phyloP scores from a whole-genome alignment of 2,888 invertebrate genomes.

The Thymelicus lineola region DNA sequence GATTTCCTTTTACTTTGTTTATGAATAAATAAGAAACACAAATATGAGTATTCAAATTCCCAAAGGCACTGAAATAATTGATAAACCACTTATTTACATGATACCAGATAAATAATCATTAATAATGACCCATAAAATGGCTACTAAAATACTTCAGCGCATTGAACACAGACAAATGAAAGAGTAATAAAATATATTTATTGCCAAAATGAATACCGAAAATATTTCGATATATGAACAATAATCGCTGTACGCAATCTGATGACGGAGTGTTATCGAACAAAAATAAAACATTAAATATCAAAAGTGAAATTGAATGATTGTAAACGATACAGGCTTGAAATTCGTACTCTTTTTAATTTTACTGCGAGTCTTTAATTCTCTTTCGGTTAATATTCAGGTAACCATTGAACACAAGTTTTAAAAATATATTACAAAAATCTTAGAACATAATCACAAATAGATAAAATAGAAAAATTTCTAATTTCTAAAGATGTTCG shows the following conservation, averaged over 20 bases:
- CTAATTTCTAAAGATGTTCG: too few species aligned
- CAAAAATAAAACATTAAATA: constrained; percentile 31
- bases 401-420: constrained; percentile 4
- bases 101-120: constrained; percentile 18
- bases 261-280: constrained; percentile 34
- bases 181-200: constrained; percentile 36
- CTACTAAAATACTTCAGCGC: constrained; percentile 27
- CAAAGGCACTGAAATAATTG: too few species aligned
- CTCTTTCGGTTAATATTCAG: constrained; percentile 35
- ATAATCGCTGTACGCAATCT: constrained; percentile 33
- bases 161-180: constrained; percentile 30
- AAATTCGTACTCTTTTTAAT: background rate
- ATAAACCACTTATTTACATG: background rate
- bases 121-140: constrained; percentile 30
- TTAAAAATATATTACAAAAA: too few species aligned
- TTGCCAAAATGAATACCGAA: constrained; percentile 35
- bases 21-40: too few species aligned
- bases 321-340: constrained; percentile 6
- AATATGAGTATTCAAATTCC: too few species aligned
- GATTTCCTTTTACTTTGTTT: too few species aligned
- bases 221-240: constrained; percentile 37
- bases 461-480: constrained; percentile 4
- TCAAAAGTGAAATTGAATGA: constrained; percentile 28
- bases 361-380: constrained; percentile 36
- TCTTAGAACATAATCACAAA: too few species aligned